These are phyloP conservation scores for Pyxicephalus adspersus DNA, from an alignment of 2,113 vertebrate species.

Conservation along the genomic window DNA sequence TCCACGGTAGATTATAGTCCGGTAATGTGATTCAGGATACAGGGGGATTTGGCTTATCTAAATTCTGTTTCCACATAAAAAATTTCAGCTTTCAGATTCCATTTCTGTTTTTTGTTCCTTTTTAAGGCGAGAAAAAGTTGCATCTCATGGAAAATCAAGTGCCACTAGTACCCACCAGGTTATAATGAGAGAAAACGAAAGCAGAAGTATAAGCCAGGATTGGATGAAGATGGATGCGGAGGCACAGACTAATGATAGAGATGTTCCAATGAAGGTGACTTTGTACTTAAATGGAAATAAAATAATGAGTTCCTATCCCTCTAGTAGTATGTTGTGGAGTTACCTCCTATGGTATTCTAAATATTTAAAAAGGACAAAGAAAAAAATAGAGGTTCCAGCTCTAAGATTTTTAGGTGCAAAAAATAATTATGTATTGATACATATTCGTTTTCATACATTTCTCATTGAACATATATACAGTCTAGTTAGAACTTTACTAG, in stretches of 20 bases:
- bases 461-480: too few species aligned
- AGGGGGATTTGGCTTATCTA: constrained; percentile 44
- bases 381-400: too few species aligned
- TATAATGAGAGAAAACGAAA: not conserved
- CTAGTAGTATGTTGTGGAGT: too few species aligned
- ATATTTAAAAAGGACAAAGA: too few species aligned
- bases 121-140: constrained; percentile 15
- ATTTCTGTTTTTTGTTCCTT: not conserved
- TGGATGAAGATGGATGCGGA: constrained; percentile 1
- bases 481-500: too few species aligned
- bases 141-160: constrained; percentile 11
- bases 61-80: constrained; percentile 23
- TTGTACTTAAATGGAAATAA: too few species aligned
- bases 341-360: too few species aligned
- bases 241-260: not conserved
- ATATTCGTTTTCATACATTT: too few species aligned
- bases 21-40: constrained; percentile 43
- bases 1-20: constrained; percentile 25
- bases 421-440: too few species aligned
- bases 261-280: constrained; percentile 29
- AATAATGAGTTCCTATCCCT: too few species aligned
- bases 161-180: not conserved
- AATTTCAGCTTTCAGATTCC: constrained; percentile 13
- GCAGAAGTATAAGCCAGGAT: not conserved
- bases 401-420: too few species aligned